Evolutionary conservation across 2,797 vertebrate species (phyloP).

Genomic region (Taeniopygia guttata): DNA sequence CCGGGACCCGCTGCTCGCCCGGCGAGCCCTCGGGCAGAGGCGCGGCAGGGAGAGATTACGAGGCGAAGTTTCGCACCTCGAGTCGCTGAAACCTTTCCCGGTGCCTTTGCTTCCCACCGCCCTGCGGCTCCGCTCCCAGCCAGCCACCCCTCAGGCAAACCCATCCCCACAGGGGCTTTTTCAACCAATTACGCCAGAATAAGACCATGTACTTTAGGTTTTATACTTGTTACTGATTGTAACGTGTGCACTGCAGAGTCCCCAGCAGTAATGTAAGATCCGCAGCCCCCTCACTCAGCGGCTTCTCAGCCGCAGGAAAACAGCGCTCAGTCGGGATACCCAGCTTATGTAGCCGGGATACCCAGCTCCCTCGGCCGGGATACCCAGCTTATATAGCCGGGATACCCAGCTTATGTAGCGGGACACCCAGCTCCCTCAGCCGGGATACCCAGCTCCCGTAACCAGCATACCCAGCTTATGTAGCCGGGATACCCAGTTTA

Average conservation of each 20-base stretch:
- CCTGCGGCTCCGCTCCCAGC: neutral
- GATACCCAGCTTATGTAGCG: too few relatives aligned
- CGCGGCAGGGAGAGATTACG: neutral
- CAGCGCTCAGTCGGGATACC: accelerated
- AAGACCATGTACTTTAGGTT: neutral
- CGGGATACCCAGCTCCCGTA: neutral
- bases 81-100: neutral
- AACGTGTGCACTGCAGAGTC: accelerated
- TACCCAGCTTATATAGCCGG: too few relatives aligned
- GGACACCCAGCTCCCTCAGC: too few relatives aligned
- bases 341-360: neutral
- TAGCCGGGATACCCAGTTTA: neutral
- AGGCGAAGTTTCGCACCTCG: neutral
- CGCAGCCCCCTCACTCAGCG: accelerated
- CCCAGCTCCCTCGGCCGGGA: accelerated
- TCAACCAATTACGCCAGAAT: neutral
- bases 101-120: neutral
- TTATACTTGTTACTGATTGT: neutral
- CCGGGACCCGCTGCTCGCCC: too few relatives aligned
- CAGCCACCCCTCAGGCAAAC: neutral
- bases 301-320: neutral
- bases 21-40: too few relatives aligned
- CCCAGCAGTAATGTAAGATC: neutral
- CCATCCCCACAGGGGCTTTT: neutral
- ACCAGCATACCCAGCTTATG: neutral